A percentile compares a stretch with the other conserved stretches of the same genome.
These are phyloP conservation scores for Mellilla xanthometata DNA, from an alignment of 2,888 invertebrate genomes.

Conservation along the genomic window DNA sequence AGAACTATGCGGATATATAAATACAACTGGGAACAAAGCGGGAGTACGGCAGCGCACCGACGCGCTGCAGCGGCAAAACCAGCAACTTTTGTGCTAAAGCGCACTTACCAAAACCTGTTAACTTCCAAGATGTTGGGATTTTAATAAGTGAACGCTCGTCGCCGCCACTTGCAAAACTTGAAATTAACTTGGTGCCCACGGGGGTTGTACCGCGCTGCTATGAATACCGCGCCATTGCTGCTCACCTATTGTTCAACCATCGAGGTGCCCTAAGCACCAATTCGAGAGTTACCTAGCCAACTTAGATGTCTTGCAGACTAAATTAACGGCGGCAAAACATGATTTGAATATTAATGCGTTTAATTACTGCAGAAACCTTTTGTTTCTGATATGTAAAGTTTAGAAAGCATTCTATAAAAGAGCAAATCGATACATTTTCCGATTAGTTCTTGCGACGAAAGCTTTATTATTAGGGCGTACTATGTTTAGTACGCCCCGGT, in stretches of 20 bases:
- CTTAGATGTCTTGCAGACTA: conserved; percentile 27
- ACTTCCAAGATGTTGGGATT: conserved; percentile 66
- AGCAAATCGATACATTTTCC: too few relatives aligned
- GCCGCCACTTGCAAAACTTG: conserved; percentile 67
- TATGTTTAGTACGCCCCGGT: too few relatives aligned
- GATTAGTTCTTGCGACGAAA: too few relatives aligned
- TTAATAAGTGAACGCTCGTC: conserved; percentile 65
- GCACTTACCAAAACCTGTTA: conserved; percentile 68
- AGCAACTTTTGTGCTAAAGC: conserved; percentile 50
- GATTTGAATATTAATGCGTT: conserved; percentile 13
- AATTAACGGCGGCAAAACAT: conserved; percentile 23
- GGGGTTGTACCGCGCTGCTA: conserved; percentile 39
- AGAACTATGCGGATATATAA: conserved; percentile 2
- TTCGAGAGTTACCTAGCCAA: conserved; percentile 31
- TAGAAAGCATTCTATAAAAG: too few relatives aligned
- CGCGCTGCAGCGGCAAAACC: conserved; percentile 11
- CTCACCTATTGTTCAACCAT: conserved; percentile 40
- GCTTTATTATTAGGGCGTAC: too few relatives aligned
- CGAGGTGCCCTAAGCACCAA: conserved; percentile 33
- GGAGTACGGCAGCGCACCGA: conserved; percentile 9
- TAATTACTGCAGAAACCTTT: conserved; percentile 1
- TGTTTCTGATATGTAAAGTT: conserved; percentile 1
- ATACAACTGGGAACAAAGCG: conserved; percentile 26
- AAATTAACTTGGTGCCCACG: conserved; percentile 73
- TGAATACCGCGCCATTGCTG: conserved; percentile 42